Evolutionary conservation across 2,113 vertebrate genomes (phyloP).

Genomic region (Labrus mixtus): DNA sequence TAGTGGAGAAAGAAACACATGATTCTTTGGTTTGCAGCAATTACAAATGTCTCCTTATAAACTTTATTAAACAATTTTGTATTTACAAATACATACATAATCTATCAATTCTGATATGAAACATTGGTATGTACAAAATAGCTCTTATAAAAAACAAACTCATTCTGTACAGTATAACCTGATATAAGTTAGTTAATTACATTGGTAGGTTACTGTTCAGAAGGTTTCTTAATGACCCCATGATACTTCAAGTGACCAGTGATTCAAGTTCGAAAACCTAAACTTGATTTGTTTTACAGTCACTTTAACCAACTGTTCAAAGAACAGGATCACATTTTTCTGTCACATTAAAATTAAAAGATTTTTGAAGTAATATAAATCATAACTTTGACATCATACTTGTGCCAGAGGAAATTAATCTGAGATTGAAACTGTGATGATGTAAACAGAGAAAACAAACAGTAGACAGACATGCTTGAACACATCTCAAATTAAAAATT

Average conservation of each 20-base stretch:
- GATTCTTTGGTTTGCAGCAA: constrained; percentile 22
- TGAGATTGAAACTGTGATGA: constrained; percentile 26
- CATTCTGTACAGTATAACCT: constrained; percentile 78
- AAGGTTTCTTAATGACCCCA: constrained; percentile 46
- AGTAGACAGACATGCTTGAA: constrained; percentile 5
- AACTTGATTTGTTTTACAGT: constrained; percentile 46
- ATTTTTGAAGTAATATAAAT: constrained; percentile 38
- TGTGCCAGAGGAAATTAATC: constrained; percentile 9
- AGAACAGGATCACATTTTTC: constrained; percentile 12
- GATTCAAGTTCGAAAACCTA: constrained; percentile 58
- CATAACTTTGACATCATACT: constrained; percentile 30
- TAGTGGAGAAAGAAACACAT: constrained; percentile 13
- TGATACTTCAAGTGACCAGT: constrained; percentile 28
- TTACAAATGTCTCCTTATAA: constrained; percentile 74
- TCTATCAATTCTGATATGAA: constrained; percentile 83
- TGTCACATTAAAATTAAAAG: constrained; percentile 24
- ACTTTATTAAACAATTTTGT: constrained; percentile 84
- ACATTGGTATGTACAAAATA: constrained; percentile 82
- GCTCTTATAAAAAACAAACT: constrained; percentile 52
- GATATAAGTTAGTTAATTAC: constrained; percentile 82
- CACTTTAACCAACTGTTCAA: constrained; percentile 56
- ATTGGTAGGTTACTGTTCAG: constrained; percentile 74
- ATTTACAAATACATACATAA: constrained; percentile 87
- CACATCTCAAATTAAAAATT: no score
- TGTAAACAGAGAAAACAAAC: constrained; percentile 51